Base-by-base conservation (phyloP, 1,140 invertebrate species). In the Atta colombica region DNA sequence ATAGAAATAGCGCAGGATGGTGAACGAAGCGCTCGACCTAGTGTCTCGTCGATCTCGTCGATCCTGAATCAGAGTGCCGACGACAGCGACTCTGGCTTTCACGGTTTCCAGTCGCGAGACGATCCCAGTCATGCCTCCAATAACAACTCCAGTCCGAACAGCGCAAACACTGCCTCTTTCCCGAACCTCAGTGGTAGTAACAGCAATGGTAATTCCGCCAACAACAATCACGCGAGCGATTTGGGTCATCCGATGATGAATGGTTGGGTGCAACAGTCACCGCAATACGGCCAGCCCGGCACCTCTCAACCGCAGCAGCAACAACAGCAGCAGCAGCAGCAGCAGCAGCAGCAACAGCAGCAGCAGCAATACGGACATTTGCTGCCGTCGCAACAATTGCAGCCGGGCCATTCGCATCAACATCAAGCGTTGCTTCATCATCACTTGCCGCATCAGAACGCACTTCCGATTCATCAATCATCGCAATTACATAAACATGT, bases 41-140 rank as follows among this genome's bases (percentile, higher is more conserved):
- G 94, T 78, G 94, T 95, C 6, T 96, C 95, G 5, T 95, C 95
- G 77, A 95, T 95, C 51, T 96, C 95, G 3, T 95, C 95, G 45
- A 95, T 96, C 14, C 90, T 96, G 18, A 96, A 96, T 90, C 96
- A 96, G 87, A 96, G 95, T 88, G 95, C 96, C 18, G 96, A 96
- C 87, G 96, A 96, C 88, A 96, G 96, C 51, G 96, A 96, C 66
- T 96, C 96, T 0, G 96, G 96, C 4, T 96, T 96, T 72, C 96
- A 96, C 68, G 96, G 96, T 4, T 93, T 96, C 58, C 96, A 96
- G 77, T 96, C 94, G 2, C 94, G 96, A 45, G 93, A 94, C 55
- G 94, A 95, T 18, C 93, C 93, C 0, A 94, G 89, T 35, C 93
- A 94, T 81, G 91, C 91, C 12, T 94, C 93, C 7, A 95, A 94